phyloP scores from a whole-genome alignment of 2,113 vertebrate species.

The Alaudala cheleensis region DNA sequence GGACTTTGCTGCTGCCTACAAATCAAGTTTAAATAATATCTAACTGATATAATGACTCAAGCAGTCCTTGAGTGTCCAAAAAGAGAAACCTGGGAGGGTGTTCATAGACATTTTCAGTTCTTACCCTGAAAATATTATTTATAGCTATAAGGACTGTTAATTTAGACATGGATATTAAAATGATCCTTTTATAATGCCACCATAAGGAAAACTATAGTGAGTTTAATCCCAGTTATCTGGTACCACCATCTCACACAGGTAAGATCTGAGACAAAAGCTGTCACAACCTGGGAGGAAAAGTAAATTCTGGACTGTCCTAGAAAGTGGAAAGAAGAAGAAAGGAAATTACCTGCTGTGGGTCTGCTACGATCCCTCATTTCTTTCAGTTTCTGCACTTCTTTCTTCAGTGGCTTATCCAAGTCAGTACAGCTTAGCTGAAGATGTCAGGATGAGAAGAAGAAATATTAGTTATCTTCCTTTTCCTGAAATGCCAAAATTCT shows the following conservation, averaged over 20 bases:
- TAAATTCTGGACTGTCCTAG: neutral
- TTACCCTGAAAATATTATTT: neutral
- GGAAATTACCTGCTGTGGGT: constrained; percentile 59
- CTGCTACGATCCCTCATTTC: constrained; percentile 77
- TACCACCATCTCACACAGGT: neutral
- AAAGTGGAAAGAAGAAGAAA: neutral
- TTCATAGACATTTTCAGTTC: neutral
- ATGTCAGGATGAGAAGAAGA: neutral
- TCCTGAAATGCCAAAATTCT: neutral
- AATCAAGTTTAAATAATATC: neutral
- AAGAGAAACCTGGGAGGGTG: neutral
- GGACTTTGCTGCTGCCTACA: neutral
- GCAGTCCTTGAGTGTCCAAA: neutral
- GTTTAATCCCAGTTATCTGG: neutral
- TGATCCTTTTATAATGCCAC: neutral
- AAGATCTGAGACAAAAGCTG: neutral
- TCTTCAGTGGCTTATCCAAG: constrained; percentile 85
- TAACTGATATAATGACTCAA: neutral
- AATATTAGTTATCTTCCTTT: neutral
- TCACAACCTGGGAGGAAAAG: neutral
- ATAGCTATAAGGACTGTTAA: neutral
- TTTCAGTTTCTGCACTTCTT: constrained; percentile 83
- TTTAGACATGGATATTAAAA: neutral
- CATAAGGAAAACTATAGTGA: neutral
- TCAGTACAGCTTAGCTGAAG: constrained; percentile 85